Conservation (phyloP, 2,113 vertebrate genomes). For the Balaeniceps rex region DNA sequence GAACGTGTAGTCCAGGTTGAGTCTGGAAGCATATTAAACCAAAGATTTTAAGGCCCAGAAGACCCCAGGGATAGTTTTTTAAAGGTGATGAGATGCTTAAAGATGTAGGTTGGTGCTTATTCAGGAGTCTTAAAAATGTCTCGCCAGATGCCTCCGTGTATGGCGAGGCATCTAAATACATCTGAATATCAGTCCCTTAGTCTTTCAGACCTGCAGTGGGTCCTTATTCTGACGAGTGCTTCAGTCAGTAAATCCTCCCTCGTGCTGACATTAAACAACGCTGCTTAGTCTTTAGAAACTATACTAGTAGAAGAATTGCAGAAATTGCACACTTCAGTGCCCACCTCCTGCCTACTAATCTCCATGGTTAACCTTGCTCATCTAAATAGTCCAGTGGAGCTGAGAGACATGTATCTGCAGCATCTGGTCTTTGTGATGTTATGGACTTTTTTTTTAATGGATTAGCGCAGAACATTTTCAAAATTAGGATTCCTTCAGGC, state of each 20-base stretch:
- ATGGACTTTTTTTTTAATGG: not conserved
- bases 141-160: not conserved
- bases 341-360: conserved; percentile 51
- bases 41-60: not conserved
- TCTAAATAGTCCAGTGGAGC: conserved; percentile 18
- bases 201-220: not conserved
- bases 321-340: conserved; percentile 36
- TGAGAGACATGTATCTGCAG: not conserved
- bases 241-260: conserved; percentile 53
- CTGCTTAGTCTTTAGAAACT: conserved; percentile 33
- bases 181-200: not conserved
- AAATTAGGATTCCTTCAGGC: not conserved
- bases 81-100: not conserved
- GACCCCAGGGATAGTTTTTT: not conserved
- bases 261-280: conserved; percentile 51
- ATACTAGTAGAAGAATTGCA: conserved; percentile 4
- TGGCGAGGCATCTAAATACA: not conserved
- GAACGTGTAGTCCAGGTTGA: not conserved
- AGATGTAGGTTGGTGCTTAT: not conserved
- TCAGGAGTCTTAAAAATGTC: conserved; percentile 1
- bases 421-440: not conserved
- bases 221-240: conserved; percentile 23
- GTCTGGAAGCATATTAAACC: not conserved
- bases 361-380: conserved; percentile 49
- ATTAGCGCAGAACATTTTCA: not conserved